Conservation (phyloP, 2,888 invertebrate species). For the Merodon equestris region DNA sequence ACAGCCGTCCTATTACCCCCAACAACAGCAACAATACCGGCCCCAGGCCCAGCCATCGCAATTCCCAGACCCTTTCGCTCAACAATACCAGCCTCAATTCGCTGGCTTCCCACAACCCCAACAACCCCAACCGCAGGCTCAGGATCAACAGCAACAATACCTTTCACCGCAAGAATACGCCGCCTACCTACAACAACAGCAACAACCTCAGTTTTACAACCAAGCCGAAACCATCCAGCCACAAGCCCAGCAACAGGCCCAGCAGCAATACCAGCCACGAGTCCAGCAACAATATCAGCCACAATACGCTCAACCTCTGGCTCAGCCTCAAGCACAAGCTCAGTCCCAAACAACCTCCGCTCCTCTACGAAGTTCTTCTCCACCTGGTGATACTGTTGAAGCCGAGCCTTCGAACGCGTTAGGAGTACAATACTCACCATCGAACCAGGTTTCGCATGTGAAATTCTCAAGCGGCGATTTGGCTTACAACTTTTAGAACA, state of each 20-base stretch:
- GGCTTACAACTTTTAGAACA: slow-evolving; percentile 74
- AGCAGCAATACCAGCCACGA: slow-evolving; percentile 67
- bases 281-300: slow-evolving; percentile 69
- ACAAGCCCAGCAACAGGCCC: slow-evolving; percentile 74
- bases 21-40: slow-evolving; percentile 59
- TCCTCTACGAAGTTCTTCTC: slow-evolving; percentile 69
- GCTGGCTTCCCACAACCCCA: slow-evolving; percentile 53
- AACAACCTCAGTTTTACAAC: slow-evolving; percentile 76
- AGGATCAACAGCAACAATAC: slow-evolving; percentile 60
- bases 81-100: slow-evolving; percentile 70
- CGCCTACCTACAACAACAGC: slow-evolving; percentile 75
- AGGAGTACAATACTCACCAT: slow-evolving; percentile 78
- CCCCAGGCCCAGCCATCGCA: slow-evolving; percentile 24
- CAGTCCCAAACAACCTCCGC: slow-evolving; percentile 68
- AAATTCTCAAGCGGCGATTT: slow-evolving; percentile 78
- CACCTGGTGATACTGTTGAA: slow-evolving; percentile 43
- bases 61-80: slow-evolving; percentile 45
- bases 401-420: slow-evolving; percentile 61
- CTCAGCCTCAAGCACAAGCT: slow-evolving; percentile 51
- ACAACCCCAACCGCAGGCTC: slow-evolving; percentile 67
- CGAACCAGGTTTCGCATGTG: slow-evolving; percentile 80
- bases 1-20: slow-evolving; percentile 56
- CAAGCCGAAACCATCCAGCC: slow-evolving; percentile 73
- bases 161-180: slow-evolving; percentile 70
- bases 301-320: slow-evolving; percentile 56